Evolutionary conservation across 2,113 vertebrate species (phyloP), one percentile per base, ranked within the genome.

Genomic region (Miniopterus natalensis): DNA sequence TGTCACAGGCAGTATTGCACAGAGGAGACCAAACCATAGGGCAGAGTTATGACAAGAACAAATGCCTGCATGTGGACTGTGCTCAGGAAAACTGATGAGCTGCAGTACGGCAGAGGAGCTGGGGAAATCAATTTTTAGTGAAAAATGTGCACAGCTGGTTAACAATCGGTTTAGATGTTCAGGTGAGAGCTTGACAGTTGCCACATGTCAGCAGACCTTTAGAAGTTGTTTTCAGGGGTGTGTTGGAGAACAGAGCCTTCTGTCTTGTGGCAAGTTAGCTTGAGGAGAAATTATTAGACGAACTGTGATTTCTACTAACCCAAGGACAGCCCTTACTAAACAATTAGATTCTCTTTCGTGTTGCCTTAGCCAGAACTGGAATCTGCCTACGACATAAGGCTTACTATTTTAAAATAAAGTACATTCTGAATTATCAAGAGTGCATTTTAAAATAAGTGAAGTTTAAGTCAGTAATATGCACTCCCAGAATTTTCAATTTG

Each of bases 21-120:
- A 80, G 85, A 93, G 65, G 51, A 93, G 45, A 93, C 25, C 63
- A 92, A 96, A 90, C 5, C 15, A 27, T 77, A 23, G 31, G 3
- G 80, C 31, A 74, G 88, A 57, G 96, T 97, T 96, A 88, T 53
- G 93, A 93, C 87, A 86, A 96, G 84, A 97, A 95, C 92, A 97
- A 97, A 97, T 57, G 23, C 3, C 14, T 92, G 78, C 63, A 1
- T 96, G 94, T 81, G 88, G 70, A 87, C 61, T 70, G 68, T 63
- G 88, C 91, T 81, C 59, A 8, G 6, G 63, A 94, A 95, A 97
- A 92, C 75, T 25, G 0, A 96, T 79, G 93, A 95, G 79, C 84
- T 80, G 42, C 0, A 0, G 87, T 70, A 61, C 45, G 59, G 42
- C n/a, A 17, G 77, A 80, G 95, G 81, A 92, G 80, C 89, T 96